Conservation (phyloP, 30 jellyfish, hydroid and myxozoan genomes). For the Aurelia aurita complex sp. Pacific region DNA sequence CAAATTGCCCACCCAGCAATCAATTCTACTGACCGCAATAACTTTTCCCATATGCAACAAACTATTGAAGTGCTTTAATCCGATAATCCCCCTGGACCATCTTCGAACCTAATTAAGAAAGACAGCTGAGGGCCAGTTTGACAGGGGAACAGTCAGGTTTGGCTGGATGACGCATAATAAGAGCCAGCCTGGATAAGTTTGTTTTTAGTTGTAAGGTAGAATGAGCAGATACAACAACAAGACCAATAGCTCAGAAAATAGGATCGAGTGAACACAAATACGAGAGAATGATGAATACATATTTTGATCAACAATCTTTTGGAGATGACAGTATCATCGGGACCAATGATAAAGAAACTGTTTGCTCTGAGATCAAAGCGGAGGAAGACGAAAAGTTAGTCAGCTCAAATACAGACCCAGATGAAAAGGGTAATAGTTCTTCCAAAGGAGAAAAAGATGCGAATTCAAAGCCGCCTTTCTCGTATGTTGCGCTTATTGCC, state of each 20-base stretch:
- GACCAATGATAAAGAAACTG: not conserved
- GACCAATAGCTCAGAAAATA: no score
- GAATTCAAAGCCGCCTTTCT: conserved; percentile 91
- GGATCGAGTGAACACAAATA: not conserved
- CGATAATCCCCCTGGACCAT: conserved; percentile 49
- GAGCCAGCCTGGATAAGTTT: not conserved
- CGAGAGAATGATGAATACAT: conserved; percentile 20
- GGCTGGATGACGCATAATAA: not conserved
- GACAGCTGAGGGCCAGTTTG: not conserved
- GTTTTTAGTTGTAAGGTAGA: not conserved
- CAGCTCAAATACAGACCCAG: conserved; percentile 4
- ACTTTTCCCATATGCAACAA: conserved; percentile 45
- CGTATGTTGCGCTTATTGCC: conserved; percentile 95
- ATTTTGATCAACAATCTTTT: conserved; percentile 47
- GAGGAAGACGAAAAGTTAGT: conserved; percentile 12
- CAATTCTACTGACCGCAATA: conserved; percentile 28
- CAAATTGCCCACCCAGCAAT: conserved; percentile 66
- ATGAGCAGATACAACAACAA: no score
- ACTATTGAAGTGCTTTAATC: conserved; percentile 14
- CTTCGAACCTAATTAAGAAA: conserved; percentile 6
- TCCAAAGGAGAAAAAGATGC: conserved; percentile 55
- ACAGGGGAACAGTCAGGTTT: conserved; percentile 7
- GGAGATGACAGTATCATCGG: conserved; percentile 3
- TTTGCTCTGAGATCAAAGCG: not conserved
- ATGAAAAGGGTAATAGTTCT: not conserved